phyloP scores from a whole-genome alignment of 2,113 vertebrate species.

The Picathartes gymnocephalus region DNA sequence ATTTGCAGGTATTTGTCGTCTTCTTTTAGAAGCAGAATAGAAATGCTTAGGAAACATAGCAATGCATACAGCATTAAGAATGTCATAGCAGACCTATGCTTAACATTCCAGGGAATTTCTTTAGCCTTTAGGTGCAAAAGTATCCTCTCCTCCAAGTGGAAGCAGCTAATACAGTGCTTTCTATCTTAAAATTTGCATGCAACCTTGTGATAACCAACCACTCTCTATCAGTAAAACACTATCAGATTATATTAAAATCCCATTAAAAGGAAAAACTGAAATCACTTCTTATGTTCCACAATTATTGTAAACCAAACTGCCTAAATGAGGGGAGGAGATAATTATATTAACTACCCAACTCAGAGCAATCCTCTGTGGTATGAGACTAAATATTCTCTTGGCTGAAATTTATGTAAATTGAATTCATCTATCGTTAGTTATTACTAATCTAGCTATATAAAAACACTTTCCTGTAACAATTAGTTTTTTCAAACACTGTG shows the following conservation, averaged over 20 bases:
- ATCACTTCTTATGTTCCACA: constrained; percentile 86
- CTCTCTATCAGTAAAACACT: constrained; percentile 69
- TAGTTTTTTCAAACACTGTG: constrained; percentile 84
- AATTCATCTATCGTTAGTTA: constrained; percentile 94
- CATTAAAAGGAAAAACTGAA: constrained; percentile 82
- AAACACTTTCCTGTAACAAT: constrained; percentile 90
- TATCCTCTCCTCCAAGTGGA: not conserved
- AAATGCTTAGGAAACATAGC: not conserved
- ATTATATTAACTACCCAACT: constrained; percentile 94
- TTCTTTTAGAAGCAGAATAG: not conserved
- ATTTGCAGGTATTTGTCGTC: not conserved
- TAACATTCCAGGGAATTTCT: not conserved
- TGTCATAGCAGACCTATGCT: not conserved
- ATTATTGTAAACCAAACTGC: constrained; percentile 87
- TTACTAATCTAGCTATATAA: constrained; percentile 85
- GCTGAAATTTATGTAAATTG: constrained; percentile 97
- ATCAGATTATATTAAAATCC: constrained; percentile 83
- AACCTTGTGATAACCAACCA: constrained; percentile 62
- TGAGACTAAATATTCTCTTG: constrained; percentile 89
- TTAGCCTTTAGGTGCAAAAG: not conserved
- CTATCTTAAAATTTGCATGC: not conserved
- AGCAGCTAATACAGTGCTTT: not conserved
- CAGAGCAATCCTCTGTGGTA: constrained; percentile 92
- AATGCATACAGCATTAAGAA: not conserved
- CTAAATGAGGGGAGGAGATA: constrained; percentile 91